Percentiles rank a stretch among this genome's conserved stretches.
Conservation (phyloP, 2,888 invertebrate species). For the Nezara viridula region DNA sequence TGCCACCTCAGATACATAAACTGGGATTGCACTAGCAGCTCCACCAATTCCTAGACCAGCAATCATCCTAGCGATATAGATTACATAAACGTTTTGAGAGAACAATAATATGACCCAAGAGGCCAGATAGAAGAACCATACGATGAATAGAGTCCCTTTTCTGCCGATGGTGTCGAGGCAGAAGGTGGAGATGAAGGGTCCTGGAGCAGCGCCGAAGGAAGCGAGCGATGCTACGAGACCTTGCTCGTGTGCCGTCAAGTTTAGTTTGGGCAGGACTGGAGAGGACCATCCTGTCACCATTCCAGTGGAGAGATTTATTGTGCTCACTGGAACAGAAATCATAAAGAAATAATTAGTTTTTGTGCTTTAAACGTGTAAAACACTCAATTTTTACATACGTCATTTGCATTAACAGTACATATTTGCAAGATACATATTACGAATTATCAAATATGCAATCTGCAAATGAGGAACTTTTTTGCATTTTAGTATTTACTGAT, state of each 20-base stretch:
- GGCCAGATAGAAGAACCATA: neutral
- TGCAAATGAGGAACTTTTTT: no score
- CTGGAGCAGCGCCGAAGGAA: conserved; percentile 3
- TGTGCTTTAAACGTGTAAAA: no score
- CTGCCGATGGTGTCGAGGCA: conserved; percentile 33
- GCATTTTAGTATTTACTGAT: no score
- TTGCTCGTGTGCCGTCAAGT: neutral
- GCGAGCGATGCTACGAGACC: neutral
- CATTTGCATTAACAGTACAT: no score
- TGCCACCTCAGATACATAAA: conserved; percentile 23
- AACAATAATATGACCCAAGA: neutral
- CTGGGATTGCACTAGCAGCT: neutral
- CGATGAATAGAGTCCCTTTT: neutral
- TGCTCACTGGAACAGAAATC: neutral
- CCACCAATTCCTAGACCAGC: conserved; percentile 1
- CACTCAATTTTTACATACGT: no score
- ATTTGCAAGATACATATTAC: no score
- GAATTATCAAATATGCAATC: no score
- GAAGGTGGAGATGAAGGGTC: conserved; percentile 41
- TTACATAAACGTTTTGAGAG: neutral
- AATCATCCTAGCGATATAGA: neutral
- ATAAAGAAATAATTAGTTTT: neutral
- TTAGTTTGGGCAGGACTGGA: neutral
- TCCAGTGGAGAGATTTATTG: neutral
- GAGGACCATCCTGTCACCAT: conserved; percentile 30